Evolutionary conservation across 2,113 vertebrate genomes (phyloP).

Genomic region (Danionella cerebrum): DNA sequence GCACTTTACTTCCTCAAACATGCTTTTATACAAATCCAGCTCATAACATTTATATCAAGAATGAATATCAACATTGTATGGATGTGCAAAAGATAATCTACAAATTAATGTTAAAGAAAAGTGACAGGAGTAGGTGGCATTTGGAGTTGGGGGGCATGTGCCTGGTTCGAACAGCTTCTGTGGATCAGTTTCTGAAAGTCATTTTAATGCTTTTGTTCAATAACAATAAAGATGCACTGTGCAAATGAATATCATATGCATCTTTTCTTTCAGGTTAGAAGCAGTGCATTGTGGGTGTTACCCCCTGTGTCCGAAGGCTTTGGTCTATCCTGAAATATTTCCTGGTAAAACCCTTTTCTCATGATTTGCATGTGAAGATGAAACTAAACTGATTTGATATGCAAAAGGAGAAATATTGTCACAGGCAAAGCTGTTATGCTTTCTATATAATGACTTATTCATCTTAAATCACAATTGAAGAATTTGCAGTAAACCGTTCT

Average conservation of each 20-base stretch:
- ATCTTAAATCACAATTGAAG: conserved; percentile 21
- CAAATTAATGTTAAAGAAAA: too few relatives aligned
- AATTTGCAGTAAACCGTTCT: conserved; percentile 1
- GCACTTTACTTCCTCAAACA: too few relatives aligned
- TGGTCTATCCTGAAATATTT: conserved; percentile 93
- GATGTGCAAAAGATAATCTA: too few relatives aligned
- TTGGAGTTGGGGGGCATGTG: too few relatives aligned
- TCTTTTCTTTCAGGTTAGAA: conserved; percentile 74
- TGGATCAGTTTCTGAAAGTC: background rate
- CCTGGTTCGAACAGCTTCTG: too few relatives aligned
- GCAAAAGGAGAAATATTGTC: background rate
- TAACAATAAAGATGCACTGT: background rate
- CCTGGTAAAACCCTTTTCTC: conserved; percentile 68
- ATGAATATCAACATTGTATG: too few relatives aligned
- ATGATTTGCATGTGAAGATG: background rate
- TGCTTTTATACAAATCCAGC: too few relatives aligned
- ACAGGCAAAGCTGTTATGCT: conserved; percentile 3
- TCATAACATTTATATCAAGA: too few relatives aligned
- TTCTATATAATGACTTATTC: conserved; percentile 39
- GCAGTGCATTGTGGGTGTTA: conserved; percentile 90
- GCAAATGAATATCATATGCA: background rate
- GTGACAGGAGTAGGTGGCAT: too few relatives aligned
- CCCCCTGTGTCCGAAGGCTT: conserved; percentile 82
- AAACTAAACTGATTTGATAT: background rate
- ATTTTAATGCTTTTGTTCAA: background rate